A percentile compares a stretch with the other conserved stretches of the same genome.
Conservation (phyloP, 2,113 vertebrate genomes). For the Phylloscopus whistleri region DNA sequence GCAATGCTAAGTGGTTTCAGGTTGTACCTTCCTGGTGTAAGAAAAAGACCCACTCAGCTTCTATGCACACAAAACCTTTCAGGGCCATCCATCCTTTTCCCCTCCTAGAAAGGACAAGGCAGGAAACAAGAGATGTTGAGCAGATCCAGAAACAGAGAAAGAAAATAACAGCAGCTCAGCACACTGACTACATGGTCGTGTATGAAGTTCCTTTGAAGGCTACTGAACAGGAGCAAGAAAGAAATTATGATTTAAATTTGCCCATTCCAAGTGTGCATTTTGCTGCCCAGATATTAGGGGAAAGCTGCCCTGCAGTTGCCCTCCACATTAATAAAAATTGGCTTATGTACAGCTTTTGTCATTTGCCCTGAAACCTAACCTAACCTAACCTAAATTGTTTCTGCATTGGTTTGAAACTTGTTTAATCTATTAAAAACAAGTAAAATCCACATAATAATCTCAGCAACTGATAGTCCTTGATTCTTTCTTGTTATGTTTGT, state of each 20-base stretch:
- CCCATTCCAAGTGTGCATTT: background rate
- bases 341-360: background rate
- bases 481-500: background rate
- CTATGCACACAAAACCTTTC: background rate
- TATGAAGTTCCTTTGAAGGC: background rate
- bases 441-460: constrained; percentile 3
- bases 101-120: background rate
- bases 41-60: background rate
- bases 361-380: constrained; percentile 1
- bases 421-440: constrained; percentile 3
- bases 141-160: background rate
- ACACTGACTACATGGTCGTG: background rate
- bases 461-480: background rate
- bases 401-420: background rate
- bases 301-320: background rate
- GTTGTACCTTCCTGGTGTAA: background rate
- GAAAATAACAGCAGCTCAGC: background rate
- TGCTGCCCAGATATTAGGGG: background rate
- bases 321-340: background rate
- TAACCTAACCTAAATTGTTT: constrained; percentile 21
- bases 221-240: background rate
- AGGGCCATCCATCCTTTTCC: background rate
- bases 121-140: background rate
- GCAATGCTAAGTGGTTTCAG: background rate
- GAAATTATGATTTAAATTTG: background rate